Conservation (phyloP, 2,113 vertebrate species). For the Pica pica region DNA sequence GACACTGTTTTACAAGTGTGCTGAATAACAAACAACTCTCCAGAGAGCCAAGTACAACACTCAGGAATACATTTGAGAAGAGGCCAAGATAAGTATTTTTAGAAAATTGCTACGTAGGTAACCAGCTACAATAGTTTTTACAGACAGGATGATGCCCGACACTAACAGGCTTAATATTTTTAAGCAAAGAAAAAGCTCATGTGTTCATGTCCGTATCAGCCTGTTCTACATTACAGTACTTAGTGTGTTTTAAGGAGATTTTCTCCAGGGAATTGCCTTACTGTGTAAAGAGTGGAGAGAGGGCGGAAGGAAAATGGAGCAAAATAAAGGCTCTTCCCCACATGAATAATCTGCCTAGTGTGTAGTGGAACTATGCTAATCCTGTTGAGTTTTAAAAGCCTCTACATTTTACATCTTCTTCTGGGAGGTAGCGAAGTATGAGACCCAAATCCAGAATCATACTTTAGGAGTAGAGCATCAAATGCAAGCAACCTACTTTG, state of each 20-base stretch:
- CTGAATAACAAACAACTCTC: slow-evolving; percentile 67
- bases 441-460: not conserved
- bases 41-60: slow-evolving; percentile 35
- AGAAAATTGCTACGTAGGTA: not conserved
- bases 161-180: not conserved
- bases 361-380: not conserved
- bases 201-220: not conserved
- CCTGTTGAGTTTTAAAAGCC: not conserved
- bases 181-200: not conserved
- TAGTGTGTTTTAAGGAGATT: not conserved
- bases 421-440: not conserved
- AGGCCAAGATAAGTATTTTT: not conserved
- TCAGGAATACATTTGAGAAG: slow-evolving; percentile 36
- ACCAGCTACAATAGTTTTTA: not conserved
- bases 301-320: not conserved
- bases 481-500: not conserved
- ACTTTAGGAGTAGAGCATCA: not conserved
- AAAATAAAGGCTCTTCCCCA: not conserved
- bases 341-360: not conserved
- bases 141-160: not conserved
- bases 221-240: not conserved
- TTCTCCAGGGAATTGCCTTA: not conserved
- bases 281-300: not conserved
- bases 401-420: not conserved
- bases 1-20: slow-evolving; percentile 47